Base-by-base conservation (phyloP, 2,113 vertebrate species). In the Lota lota region DNA sequence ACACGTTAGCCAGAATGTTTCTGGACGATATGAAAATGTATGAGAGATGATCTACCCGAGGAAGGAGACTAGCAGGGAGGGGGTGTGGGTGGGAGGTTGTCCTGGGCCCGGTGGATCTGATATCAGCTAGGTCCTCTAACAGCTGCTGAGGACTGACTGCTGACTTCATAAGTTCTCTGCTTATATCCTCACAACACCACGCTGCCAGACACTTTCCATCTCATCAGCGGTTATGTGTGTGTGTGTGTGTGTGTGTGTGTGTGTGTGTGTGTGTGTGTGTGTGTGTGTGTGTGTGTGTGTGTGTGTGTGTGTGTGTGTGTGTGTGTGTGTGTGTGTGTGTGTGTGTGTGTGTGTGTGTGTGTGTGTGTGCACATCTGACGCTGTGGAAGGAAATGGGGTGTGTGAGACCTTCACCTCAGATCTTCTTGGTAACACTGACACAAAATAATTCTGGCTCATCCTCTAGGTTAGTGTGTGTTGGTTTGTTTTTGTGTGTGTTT, bases 211-310 rank as follows among this genome's bases (percentile, higher is more conserved):
- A 79, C 68, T 85, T 85, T 85, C 82, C 84, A 70, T 84, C 65
- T 66, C 56, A 75, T 84, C 83, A 85, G 79, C 79, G 72, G 67
- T 81, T 71, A n/a, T n/a, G n/a, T n/a, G n/a, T n/a, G n/a, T 57
- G 33, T 63, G 33, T 61, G 24, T 58, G 58, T 40, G 62, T 64
- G 64, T 20, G 66, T 64, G 51, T 18, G 56, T 68, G 61, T 58
- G 56, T 69, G 61, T 15, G 53, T 67, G 60, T 40, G 40, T 47
- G 36, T 19, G 70, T 19, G 68, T 20, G 70, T 57, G 33, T 63
- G 33, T 61, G 24, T 58, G 58, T 40, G 62, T 64, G 64, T 20
- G 66, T 64, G 51, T n/a, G 36, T n/a, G 19, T 51, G 40, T 17
- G 59, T 5, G 61, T 14, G 22, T 62, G 61, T 22, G 40, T 14